These are phyloP conservation scores for Cyanistes caeruleus DNA, from an alignment of 2,113 vertebrate genomes.

Conservation along the genomic window DNA sequence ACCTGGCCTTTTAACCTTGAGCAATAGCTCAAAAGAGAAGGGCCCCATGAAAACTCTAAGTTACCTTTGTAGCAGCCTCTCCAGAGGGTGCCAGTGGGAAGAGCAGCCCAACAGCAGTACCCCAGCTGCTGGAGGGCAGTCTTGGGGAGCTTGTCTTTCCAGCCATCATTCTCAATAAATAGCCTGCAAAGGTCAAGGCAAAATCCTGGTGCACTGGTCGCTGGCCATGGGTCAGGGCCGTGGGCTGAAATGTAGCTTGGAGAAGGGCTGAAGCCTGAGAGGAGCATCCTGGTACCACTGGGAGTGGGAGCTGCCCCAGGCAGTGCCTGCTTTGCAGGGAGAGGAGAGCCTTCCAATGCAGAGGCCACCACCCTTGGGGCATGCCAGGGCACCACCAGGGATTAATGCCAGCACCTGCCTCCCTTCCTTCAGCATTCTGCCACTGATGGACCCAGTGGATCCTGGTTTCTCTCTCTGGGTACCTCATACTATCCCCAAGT, in stretches of 20 bases:
- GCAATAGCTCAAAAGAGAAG: neutral
- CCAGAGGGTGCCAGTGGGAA: neutral
- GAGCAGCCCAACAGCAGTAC: neutral
- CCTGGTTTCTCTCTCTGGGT: neutral
- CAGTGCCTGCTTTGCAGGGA: neutral
- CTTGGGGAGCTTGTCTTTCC: neutral
- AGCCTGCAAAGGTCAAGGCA: neutral
- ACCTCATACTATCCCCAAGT: neutral
- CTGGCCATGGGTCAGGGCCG: rapidly evolving
- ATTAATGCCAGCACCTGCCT: neutral
- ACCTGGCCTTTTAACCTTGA: neutral
- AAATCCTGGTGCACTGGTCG: neutral
- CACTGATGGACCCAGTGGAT: neutral
- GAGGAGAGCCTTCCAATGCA: neutral
- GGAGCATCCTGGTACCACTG: neutral
- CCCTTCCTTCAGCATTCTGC: neutral
- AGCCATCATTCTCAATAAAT: neutral
- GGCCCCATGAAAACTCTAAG: neutral
- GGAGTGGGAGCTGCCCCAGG: neutral
- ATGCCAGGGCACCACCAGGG: rapidly evolving
- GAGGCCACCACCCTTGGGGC: rapidly evolving
- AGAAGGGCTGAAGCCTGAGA: neutral
- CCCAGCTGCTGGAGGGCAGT: neutral
- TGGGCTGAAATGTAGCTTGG: neutral
- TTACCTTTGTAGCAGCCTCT: neutral